These are phyloP conservation scores for Aphelenchoides avenae DNA, from an alignment of 1,140 invertebrate species.

Conservation along the genomic window DNA sequence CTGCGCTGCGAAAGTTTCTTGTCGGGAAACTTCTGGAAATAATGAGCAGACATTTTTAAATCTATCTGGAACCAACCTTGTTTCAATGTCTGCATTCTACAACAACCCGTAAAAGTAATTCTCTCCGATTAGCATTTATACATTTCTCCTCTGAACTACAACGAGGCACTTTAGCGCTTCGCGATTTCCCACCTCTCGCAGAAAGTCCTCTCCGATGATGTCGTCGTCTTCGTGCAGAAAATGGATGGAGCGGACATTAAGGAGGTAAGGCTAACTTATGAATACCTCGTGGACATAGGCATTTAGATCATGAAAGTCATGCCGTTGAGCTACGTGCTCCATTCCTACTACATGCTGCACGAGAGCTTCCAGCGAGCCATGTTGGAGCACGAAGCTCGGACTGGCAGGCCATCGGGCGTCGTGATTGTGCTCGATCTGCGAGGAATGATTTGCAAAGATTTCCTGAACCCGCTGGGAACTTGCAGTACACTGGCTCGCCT, in stretches of 20 bases:
- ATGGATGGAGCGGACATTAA: conserved; percentile 34
- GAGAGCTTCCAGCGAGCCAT: conserved; percentile 33
- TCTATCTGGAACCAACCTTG: too few species aligned
- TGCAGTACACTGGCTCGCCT: conserved; percentile 22
- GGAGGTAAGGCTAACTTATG: conserved; percentile 25
- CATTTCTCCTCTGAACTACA: neutral
- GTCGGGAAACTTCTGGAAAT: neutral
- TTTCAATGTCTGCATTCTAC: too few species aligned
- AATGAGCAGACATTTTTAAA: too few species aligned
- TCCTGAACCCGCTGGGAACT: conserved; percentile 30
- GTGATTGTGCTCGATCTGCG: conserved; percentile 29
- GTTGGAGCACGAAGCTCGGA: conserved; percentile 22
- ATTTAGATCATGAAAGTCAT: conserved; percentile 35
- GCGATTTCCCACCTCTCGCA: conserved; percentile 32
- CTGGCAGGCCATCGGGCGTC: conserved; percentile 15
- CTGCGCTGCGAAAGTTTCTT: neutral
- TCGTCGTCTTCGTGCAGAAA: conserved; percentile 32
- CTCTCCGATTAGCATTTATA: too few species aligned
- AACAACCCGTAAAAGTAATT: too few species aligned
- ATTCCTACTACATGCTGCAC: conserved; percentile 35
- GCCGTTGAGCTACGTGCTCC: conserved; percentile 31
- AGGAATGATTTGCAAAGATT: conserved; percentile 26
- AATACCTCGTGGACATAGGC: conserved; percentile 1
- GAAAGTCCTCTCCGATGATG: conserved; percentile 34
- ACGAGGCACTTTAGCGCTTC: conserved; percentile 24